A percentile compares a stretch with the other conserved stretches of the same genome.
Conservation (phyloP, 2,113 vertebrate species). For the Bubalus kerabau region DNA sequence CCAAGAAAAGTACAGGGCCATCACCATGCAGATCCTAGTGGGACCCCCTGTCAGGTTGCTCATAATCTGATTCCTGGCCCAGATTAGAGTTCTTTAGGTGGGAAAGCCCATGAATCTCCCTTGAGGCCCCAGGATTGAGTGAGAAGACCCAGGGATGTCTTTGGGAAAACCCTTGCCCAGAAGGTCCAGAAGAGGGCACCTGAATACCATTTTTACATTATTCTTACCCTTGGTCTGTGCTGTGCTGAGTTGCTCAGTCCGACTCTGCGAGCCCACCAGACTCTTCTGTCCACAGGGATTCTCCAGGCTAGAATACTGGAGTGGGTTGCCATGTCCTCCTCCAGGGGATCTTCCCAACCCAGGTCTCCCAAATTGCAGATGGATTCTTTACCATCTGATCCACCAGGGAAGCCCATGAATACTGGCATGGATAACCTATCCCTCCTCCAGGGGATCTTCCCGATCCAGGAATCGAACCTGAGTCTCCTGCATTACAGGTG, state of each 20-base stretch:
- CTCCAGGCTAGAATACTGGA: too few relatives aligned
- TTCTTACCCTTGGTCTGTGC: background rate
- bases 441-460: too few relatives aligned
- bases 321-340: too few relatives aligned
- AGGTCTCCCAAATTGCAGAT: too few relatives aligned
- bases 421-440: too few relatives aligned
- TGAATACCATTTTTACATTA: background rate
- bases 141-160: background rate
- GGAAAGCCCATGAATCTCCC: background rate
- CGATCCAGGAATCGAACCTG: accelerated
- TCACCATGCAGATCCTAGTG: background rate
- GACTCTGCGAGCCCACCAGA: accelerated
- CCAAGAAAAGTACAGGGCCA: background rate
- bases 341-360: too few relatives aligned
- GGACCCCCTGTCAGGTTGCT: background rate
- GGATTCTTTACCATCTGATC: too few relatives aligned
- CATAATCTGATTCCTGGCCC: background rate
- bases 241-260: too few relatives aligned
- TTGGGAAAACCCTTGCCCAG: background rate
- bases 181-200: background rate
- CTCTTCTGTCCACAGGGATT: too few relatives aligned
- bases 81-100: background rate
- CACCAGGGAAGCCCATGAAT: too few relatives aligned
- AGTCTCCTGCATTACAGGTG: too few relatives aligned
- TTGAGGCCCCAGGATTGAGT: background rate